Base-by-base conservation (phyloP, 2,113 vertebrate genomes). In the Sporophila hypoxantha region DNA sequence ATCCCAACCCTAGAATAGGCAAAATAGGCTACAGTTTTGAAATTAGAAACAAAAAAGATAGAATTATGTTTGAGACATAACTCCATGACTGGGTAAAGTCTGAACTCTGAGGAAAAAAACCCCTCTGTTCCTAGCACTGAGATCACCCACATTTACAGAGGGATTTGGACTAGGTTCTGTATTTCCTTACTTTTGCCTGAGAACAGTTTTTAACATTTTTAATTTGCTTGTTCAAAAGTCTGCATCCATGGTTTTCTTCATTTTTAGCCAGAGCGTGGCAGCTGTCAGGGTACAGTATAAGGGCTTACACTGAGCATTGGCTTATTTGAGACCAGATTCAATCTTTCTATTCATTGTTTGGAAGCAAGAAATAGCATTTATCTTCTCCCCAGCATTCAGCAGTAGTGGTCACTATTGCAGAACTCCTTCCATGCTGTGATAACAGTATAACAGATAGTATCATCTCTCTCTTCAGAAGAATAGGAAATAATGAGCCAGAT, bases 401-500 rank as follows among this genome's bases (percentile, higher is more conserved):
- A 59, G 85, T 92, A 77, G 82, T 47, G 87, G 91, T 94, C 89
- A 81, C 73, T 90, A 34, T 62, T 82, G 47, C 84, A 65, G 76
- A 83, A 46, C 55, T 80, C 65, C 20, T 85, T 85, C 80, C 87
- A 41, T 77, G 82, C 93, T 89, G 83, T 78, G 85, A 87, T 85
- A 89, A 83, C 69, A 77, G 65, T 74, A 4, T 53, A 89, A 91
- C 65, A 80, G 93, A 92, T 70, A 56, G 20, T 81, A 87, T 94
- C 87, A 50, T 81, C 92, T 78, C 30, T 52, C 42, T 66, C 82
- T 87, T 89, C 74, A 83, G 85, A 91, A 95, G 76, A 92, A 94
- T 85, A 73, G 79, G 46, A 89, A 91, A 92, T 90, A 92, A 94
- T 61, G 87, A 94, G 73, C 66, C 79, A 83, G 79, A 89, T 85